phyloP scores from a whole-genome alignment of 2,797 vertebrate genomes.

The Liasis olivaceus region DNA sequence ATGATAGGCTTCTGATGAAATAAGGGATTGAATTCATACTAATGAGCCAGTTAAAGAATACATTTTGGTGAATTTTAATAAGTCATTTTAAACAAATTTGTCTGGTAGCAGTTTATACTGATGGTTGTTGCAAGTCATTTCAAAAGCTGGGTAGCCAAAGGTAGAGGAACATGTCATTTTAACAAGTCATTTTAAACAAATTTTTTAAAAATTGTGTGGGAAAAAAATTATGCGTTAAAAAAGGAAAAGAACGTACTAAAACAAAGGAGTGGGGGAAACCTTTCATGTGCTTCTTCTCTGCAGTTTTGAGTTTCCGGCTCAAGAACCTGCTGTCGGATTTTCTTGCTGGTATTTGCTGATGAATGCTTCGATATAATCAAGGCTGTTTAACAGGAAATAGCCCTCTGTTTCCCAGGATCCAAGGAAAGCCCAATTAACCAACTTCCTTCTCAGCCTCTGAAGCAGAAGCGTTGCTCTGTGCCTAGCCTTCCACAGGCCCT shows the following conservation, averaged over 20 bases:
- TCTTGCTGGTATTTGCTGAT: conserved; percentile 10
- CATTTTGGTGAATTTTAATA: neutral
- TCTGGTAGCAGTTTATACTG: neutral
- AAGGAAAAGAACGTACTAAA: neutral
- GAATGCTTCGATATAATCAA: neutral
- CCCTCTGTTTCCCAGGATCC: conserved; percentile 32
- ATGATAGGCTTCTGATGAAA: neutral
- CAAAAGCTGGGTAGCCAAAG: too few relatives aligned
- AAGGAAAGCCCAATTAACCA: conserved; percentile 40
- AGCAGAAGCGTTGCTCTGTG: conserved; percentile 52
- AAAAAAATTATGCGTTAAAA: neutral
- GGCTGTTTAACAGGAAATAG: conserved; percentile 14
- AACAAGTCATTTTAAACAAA: neutral
- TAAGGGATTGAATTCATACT: neutral
- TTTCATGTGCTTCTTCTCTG: neutral
- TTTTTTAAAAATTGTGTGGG: neutral
- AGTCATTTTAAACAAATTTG: neutral
- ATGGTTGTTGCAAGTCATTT: neutral
- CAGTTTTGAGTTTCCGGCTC: fast-evolving
- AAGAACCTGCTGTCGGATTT: neutral
- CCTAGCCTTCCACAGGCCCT: conserved; percentile 50
- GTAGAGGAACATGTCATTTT: neutral
- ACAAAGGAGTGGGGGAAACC: fast-evolving
- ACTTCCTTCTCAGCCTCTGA: conserved; percentile 45
- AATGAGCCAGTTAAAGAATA: neutral